These are phyloP conservation scores for Rhea pennata DNA, from an alignment of 2,113 vertebrate genomes.

Conservation along the genomic window DNA sequence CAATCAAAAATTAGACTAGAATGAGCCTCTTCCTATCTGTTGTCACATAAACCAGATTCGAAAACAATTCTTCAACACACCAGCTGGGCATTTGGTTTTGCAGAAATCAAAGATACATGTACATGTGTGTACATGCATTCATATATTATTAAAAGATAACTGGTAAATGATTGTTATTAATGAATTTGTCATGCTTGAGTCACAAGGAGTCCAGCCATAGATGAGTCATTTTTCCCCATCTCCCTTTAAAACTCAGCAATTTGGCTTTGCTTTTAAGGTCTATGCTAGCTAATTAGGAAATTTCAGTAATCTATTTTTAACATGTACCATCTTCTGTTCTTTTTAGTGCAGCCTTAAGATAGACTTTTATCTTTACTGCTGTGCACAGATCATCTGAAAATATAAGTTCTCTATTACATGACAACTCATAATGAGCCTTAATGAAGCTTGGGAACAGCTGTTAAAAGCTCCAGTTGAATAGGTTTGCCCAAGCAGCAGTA, in stretches of 20 bases:
- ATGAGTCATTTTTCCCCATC: constrained; percentile 60
- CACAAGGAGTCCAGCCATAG: constrained; percentile 52
- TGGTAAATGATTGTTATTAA: constrained; percentile 23
- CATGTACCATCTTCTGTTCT: constrained; percentile 80
- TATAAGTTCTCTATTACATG: constrained; percentile 80
- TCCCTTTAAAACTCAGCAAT: constrained; percentile 67
- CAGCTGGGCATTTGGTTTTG: neutral
- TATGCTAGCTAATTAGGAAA: constrained; percentile 76
- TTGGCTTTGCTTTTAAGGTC: constrained; percentile 71
- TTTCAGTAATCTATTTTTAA: constrained; percentile 84
- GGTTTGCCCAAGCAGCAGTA: constrained; percentile 71
- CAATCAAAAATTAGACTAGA: neutral
- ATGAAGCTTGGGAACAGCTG: constrained; percentile 83
- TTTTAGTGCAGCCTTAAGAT: constrained; percentile 82
- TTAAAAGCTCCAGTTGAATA: constrained; percentile 76
- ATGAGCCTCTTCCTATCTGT: neutral
- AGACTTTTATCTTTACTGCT: constrained; percentile 84
- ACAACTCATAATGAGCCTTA: constrained; percentile 84
- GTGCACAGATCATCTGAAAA: constrained; percentile 81
- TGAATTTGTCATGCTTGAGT: constrained; percentile 42
- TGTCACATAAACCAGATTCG: neutral
- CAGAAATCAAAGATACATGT: neutral
- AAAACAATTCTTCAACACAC: neutral
- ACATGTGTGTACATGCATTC: neutral
- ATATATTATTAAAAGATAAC: constrained; percentile 40